Percentiles rank a stretch among this genome's conserved stretches.
Conservation (phyloP, 1,140 invertebrate genomes). For the Globodera ellingtonae region DNA sequence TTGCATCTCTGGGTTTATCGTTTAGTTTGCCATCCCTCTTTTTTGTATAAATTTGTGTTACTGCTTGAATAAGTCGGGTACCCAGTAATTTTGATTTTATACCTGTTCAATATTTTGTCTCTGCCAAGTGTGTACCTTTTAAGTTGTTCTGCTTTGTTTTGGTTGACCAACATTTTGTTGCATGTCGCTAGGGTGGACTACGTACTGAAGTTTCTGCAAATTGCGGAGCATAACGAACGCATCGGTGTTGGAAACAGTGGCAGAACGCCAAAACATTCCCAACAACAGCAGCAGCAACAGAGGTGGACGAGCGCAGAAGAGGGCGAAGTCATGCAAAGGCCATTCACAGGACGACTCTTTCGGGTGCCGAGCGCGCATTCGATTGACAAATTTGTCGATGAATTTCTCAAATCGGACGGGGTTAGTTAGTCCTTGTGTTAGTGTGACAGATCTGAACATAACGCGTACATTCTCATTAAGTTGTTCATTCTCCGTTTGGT, state of each 20-base stretch:
- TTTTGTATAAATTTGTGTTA: no score
- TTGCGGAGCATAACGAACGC: conserved; percentile 50
- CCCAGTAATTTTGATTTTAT: no score
- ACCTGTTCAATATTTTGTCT: no score
- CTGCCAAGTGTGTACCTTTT: neutral
- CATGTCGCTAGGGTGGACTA: conserved; percentile 60
- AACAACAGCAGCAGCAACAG: neutral
- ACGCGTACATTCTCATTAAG: conserved; percentile 31
- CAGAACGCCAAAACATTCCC: neutral
- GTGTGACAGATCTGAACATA: neutral
- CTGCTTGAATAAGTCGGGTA: no score
- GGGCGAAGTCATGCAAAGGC: conserved; percentile 13
- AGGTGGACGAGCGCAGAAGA: conserved; percentile 9
- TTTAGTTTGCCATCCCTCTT: no score
- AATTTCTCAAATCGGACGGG: conserved; percentile 69
- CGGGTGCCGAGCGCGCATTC: conserved; percentile 22
- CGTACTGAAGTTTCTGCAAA: conserved; percentile 64
- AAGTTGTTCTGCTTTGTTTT: conserved; percentile 60
- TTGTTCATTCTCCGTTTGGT: conserved; percentile 68
- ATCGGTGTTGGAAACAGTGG: neutral
- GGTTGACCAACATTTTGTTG: conserved; percentile 56
- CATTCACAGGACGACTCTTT: neutral
- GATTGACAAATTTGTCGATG: conserved; percentile 65
- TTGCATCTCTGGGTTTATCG: no score
- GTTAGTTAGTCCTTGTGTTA: conserved; percentile 54